These are phyloP conservation scores for Hetaerina titia DNA, from an alignment of 2,888 invertebrate genomes.

Conservation along the genomic window DNA sequence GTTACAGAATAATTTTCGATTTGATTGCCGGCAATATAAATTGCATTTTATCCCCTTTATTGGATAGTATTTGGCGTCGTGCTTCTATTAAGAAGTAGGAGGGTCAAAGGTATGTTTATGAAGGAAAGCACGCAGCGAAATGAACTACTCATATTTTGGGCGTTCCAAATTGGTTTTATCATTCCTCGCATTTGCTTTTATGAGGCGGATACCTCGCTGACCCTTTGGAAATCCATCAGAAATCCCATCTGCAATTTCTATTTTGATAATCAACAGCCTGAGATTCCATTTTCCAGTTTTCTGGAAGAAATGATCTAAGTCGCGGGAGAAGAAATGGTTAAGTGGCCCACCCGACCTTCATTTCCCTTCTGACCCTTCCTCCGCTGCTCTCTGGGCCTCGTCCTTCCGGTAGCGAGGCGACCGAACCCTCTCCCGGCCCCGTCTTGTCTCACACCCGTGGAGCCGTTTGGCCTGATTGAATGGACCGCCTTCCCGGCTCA, in stretches of 20 bases:
- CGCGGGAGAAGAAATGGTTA: not conserved
- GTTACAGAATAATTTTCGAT: no score
- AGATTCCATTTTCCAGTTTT: not conserved
- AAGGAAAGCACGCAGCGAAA: no score
- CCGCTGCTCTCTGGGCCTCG: not conserved
- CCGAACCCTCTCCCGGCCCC: not conserved
- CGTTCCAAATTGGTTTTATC: no score
- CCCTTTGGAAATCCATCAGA: not conserved
- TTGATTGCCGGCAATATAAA: no score
- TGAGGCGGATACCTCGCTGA: not conserved
- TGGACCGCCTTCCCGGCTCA: not conserved
- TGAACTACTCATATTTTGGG: no score
- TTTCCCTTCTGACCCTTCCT: not conserved
- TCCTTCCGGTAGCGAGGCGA: not conserved
- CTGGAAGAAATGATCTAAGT: not conserved
- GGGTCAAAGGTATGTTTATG: no score
- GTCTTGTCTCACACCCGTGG: not conserved
- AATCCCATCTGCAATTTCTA: not conserved
- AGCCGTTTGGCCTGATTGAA: constrained; percentile 9
- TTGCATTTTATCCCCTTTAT: no score
- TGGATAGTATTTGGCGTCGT: no score
- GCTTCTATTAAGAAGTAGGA: no score
- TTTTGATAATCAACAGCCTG: not conserved
- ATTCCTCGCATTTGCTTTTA: no score
- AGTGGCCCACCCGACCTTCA: not conserved